A percentile compares a stretch with the other conserved stretches of the same genome.
Evolutionary conservation across 2,888 invertebrate species (phyloP).

Genomic region (Sarcophaga variegata): DNA sequence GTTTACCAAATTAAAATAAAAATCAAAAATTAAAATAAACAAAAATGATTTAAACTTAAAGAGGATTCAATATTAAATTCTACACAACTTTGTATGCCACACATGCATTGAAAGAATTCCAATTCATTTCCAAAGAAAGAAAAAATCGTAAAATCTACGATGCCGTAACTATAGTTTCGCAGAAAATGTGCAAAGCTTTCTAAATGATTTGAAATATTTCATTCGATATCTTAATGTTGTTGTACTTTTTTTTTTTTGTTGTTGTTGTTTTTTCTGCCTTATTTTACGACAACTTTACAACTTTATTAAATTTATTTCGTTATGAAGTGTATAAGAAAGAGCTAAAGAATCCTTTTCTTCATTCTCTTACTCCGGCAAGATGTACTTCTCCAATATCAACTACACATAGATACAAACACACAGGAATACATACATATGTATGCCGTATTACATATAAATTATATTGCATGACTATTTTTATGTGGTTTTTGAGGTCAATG

Average conservation of each 20-base stretch:
- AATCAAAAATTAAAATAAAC: conserved; percentile 7
- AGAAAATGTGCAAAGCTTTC: too few species aligned
- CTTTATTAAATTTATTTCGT: conserved; percentile 48
- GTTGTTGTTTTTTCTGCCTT: too few species aligned
- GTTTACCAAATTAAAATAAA: neutral
- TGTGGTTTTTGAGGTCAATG: conserved; percentile 72
- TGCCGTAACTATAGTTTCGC: too few species aligned
- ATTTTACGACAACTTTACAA: conserved; percentile 23
- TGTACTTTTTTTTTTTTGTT: conserved; percentile 17
- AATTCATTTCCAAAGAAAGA: too few species aligned
- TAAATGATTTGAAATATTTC: too few species aligned
- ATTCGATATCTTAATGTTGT: too few species aligned
- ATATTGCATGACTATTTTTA: conserved; percentile 29
- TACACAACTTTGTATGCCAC: too few species aligned
- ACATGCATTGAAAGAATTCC: too few species aligned
- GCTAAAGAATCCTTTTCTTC: neutral
- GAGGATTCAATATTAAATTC: too few species aligned
- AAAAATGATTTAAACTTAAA: neutral
- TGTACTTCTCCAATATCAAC: neutral
- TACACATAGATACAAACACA: neutral
- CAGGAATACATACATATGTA: neutral
- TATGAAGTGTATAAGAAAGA: conserved; percentile 11
- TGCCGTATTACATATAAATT: neutral
- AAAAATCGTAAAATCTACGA: too few species aligned
- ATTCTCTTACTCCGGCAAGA: neutral